These are phyloP conservation scores for Lucilia cuprina DNA, from an alignment of 1,140 invertebrate species.

Conservation along the genomic window DNA sequence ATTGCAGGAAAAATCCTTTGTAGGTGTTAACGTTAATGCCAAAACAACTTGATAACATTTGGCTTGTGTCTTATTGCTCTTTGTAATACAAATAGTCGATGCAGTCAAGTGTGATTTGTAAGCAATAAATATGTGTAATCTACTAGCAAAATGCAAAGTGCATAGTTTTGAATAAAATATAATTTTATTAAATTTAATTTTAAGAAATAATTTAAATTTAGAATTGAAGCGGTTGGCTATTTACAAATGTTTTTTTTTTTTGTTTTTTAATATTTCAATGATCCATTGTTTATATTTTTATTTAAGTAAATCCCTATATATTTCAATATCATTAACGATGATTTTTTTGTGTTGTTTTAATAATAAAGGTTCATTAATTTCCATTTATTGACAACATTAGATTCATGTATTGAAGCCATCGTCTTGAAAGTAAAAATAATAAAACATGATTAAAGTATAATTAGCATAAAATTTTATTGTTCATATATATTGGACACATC, in stretches of 20 bases:
- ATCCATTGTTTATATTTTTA: too few species aligned
- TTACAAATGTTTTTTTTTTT: too few species aligned
- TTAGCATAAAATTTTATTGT: slow-evolving; percentile 28
- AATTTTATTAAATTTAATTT: too few species aligned
- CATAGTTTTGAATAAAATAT: too few species aligned
- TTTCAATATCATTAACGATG: neutral
- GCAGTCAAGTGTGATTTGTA: slow-evolving; percentile 7
- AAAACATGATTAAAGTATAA: slow-evolving; percentile 23
- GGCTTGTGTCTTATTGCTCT: neutral
- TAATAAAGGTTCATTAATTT: neutral
- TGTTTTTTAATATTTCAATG: too few species aligned
- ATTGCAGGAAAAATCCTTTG: neutral
- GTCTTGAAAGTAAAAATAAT: neutral
- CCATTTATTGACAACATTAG: neutral
- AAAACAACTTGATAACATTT: slow-evolving; percentile 13
- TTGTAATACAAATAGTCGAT: neutral
- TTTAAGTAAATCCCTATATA: neutral
- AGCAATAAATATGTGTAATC: neutral
- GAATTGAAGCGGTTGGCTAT: too few species aligned
- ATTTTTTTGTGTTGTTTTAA: neutral
- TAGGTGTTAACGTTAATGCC: slow-evolving; percentile 10
- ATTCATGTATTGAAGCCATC: neutral
- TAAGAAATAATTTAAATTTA: too few species aligned
- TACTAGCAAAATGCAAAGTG: too few species aligned
- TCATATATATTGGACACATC: neutral